phyloP scores from a whole-genome alignment of 2,113 vertebrate genomes.

The Chloroceryle aenea region DNA sequence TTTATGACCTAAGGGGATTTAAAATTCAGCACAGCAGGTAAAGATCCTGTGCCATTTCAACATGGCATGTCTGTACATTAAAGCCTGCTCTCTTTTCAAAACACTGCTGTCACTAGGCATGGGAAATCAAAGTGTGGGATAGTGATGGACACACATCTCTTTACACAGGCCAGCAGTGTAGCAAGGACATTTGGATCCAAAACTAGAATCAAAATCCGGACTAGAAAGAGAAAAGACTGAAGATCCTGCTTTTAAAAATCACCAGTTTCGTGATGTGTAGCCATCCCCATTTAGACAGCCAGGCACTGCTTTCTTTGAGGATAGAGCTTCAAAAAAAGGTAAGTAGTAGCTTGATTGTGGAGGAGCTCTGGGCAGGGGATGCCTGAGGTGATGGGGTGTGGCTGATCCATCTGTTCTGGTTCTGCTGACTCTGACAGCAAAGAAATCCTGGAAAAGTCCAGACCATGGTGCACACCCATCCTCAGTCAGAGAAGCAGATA shows the following conservation, averaged over 20 bases:
- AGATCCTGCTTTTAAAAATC: not conserved
- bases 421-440: too few species aligned
- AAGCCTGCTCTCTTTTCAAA: not conserved
- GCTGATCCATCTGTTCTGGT: too few species aligned
- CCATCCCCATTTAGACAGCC: too few species aligned
- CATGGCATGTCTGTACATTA: not conserved
- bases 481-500: too few species aligned
- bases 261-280: not conserved
- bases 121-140: not conserved
- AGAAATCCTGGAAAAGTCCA: too few species aligned
- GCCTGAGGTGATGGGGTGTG: too few species aligned
- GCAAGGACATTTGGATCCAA: not conserved
- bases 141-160: fast-evolving
- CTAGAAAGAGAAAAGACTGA: not conserved
- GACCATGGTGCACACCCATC: too few species aligned
- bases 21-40: slow-evolving; percentile 58
- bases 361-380: too few species aligned
- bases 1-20: not conserved
- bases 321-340: too few species aligned
- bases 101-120: not conserved
- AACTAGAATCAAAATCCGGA: not conserved
- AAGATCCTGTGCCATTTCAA: slow-evolving; percentile 17
- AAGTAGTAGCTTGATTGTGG: too few species aligned
- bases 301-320: too few species aligned
- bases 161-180: not conserved